Percentiles rank a stretch among this genome's conserved stretches.
Evolutionary conservation across 2,797 vertebrate species (phyloP).

Genomic region (Denticeps clupeoides): DNA sequence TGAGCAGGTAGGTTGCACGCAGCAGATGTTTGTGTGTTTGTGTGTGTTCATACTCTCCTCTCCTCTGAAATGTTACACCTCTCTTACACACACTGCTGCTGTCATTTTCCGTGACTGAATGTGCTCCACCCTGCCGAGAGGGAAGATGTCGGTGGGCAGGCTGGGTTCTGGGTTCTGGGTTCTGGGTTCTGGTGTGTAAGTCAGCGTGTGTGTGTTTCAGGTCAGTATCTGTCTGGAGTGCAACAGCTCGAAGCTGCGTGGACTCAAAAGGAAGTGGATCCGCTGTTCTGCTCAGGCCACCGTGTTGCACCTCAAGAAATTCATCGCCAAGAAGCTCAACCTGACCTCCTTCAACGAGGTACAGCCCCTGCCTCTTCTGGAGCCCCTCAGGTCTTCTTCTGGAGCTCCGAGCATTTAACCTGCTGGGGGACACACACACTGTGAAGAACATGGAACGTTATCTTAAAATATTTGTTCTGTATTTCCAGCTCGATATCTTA

Average conservation of each 20-base stretch:
- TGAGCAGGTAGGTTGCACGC: constrained; percentile 69
- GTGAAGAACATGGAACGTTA: too few species aligned
- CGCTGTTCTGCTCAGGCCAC: constrained; percentile 97
- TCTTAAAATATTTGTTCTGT: constrained; percentile 6
- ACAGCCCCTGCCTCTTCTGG: constrained; percentile 26
- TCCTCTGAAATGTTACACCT: too few species aligned
- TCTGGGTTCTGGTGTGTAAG: constrained; percentile 3
- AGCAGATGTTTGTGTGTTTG: not conserved
- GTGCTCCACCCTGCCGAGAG: too few species aligned
- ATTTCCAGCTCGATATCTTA: constrained; percentile 94
- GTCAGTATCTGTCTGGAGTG: constrained; percentile 98
- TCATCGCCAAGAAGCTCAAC: constrained; percentile 99
- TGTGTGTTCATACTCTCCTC: too few species aligned
- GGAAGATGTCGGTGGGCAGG: not conserved
- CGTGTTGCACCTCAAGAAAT: constrained; percentile 97
- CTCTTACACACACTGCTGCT: too few species aligned
- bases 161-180: not conserved
- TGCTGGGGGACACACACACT: too few species aligned
- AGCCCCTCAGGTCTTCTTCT: too few species aligned
- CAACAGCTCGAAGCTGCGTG: constrained; percentile 95
- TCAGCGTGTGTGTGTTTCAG: constrained; percentile 42
- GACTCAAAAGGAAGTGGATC: constrained; percentile 96
- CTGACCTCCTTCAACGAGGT: constrained; percentile 98
- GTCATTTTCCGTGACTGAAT: too few species aligned
- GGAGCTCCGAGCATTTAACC: too few species aligned